Percentiles rank a stretch among this genome's conserved stretches.
Evolutionary conservation across 35 echinoderm and acorn worm genomes (phyloP).

Genomic region (Chiridota heheva): DNA sequence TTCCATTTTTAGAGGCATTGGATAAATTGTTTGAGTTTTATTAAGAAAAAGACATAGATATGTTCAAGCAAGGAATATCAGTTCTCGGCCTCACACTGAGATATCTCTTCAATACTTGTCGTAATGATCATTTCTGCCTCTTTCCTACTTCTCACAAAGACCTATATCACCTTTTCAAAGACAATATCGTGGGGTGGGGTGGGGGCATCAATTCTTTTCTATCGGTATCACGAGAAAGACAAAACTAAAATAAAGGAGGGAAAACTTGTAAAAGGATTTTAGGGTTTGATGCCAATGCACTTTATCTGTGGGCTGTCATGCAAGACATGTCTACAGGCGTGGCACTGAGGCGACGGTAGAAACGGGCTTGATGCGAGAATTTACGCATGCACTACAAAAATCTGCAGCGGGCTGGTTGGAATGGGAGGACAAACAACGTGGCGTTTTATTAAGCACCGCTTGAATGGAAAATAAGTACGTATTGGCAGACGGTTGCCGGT

Average conservation of each 20-base stretch:
- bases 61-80: too few relatives aligned
- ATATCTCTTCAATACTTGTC: too few relatives aligned
- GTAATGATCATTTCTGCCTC: too few relatives aligned
- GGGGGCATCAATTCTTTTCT: slow-evolving; percentile 53
- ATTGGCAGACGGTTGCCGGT: slow-evolving; percentile 21
- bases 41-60: too few relatives aligned
- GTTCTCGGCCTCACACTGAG: too few relatives aligned
- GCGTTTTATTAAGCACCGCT: slow-evolving; percentile 28
- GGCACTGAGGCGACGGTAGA: slow-evolving; percentile 16
- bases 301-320: slow-evolving; percentile 51
- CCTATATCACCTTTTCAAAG: too few relatives aligned
- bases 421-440: slow-evolving; percentile 9
- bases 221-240: slow-evolving; percentile 41
- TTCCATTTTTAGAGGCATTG: too few relatives aligned
- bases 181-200: slow-evolving; percentile 54
- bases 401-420: slow-evolving; percentile 69
- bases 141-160: too few relatives aligned
- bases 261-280: slow-evolving; percentile 47
- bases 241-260: slow-evolving; percentile 34
- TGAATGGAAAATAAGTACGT: slow-evolving; percentile 15
- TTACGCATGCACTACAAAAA: too few relatives aligned
- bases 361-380: slow-evolving; percentile 35
- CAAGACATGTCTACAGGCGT: slow-evolving; percentile 54
- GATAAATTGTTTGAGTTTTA: too few relatives aligned
- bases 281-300: slow-evolving; percentile 42